Percentiles rank a stretch among this genome's conserved stretches.
phyloP scores from a whole-genome alignment of 2,888 invertebrate genomes.

The Diachrysia chrysitis region DNA sequence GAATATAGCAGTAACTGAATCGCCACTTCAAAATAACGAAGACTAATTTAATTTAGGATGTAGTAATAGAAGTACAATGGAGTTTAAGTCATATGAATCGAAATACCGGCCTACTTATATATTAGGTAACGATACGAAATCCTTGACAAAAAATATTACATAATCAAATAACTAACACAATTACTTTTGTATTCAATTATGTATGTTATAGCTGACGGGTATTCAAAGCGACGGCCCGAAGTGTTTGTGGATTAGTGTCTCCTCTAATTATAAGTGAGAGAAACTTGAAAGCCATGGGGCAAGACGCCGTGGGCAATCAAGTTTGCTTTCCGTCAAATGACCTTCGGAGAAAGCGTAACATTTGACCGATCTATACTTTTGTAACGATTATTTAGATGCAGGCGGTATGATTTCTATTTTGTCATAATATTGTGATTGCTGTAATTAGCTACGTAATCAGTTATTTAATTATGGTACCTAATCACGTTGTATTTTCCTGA shows the following conservation, averaged over 20 bases:
- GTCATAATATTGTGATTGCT: slow-evolving; percentile 38
- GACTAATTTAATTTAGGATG: neutral
- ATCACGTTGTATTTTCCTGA: neutral
- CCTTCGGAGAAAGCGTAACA: slow-evolving; percentile 79
- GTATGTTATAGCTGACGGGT: slow-evolving; percentile 28
- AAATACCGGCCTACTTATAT: neutral
- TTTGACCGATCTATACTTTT: slow-evolving; percentile 56
- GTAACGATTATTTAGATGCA: slow-evolving; percentile 35
- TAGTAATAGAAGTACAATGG: neutral
- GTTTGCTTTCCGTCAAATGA: slow-evolving; percentile 61
- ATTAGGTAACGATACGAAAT: neutral
- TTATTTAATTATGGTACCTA: neutral
- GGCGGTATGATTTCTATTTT: slow-evolving; percentile 38
- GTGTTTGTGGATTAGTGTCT: slow-evolving; percentile 42
- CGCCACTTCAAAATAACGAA: slow-evolving; percentile 3
- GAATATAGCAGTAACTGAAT: slow-evolving; percentile 17
- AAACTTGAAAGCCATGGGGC: slow-evolving; percentile 62
- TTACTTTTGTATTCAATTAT: slow-evolving; percentile 20
- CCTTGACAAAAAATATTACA: slow-evolving; percentile 7
- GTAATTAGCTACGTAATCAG: slow-evolving; percentile 7
- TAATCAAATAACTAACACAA: slow-evolving; percentile 6
- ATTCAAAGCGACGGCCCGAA: slow-evolving; percentile 23
- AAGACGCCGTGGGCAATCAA: slow-evolving; percentile 55
- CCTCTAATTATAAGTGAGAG: slow-evolving; percentile 55
- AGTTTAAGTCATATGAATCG: neutral